Evolutionary conservation across 2,113 vertebrate species (phyloP), one percentile per base, ranked within the genome.

Genomic region (Podiceps cristatus): DNA sequence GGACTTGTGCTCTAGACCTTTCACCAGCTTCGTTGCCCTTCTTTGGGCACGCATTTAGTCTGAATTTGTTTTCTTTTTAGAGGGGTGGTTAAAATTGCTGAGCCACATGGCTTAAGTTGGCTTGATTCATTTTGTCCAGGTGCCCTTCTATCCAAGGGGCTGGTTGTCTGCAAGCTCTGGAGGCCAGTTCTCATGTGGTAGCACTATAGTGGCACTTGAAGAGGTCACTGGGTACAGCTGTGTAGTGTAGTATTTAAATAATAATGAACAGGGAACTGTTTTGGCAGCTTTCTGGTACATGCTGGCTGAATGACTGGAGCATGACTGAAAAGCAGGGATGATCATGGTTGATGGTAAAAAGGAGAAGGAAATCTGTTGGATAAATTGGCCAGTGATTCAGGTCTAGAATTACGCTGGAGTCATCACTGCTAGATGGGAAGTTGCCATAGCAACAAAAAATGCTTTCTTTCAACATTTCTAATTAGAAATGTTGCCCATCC

Each of bases 401-500:
- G 66, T 58, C 64, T 85, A 35, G 86, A 86, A 88, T 93, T 90
- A 53, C 22, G 8, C 64, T 71, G 88, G 44, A 94, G 88, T 94
- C 69, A 73, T 95, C 62, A 6, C 67, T 62, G 77, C 81, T 82
- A 73, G 71, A 35, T 69, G 71, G 55, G 84, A 86, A 49, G 81
- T 82, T 91, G 31, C 74, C 45, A 83, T 90, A 81, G 96, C 58
- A 96, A 96, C 87, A 73, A 31, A 91, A 94, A 88, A 82, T n/a
- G 78, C 78, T 86, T 94, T 45, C 73, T 87, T 91, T 83, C 20
- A 33, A 50, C 25, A 23, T 37, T 74, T 82, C 73, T 78, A 55
- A 47, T 86, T 79, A 78, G 64, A 75, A 95, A 60, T 71, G 56
- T 68, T 94, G 56, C 29, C 80, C 74, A 25, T 90, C n/a, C 33